Evolutionary conservation across 2,113 vertebrate genomes (phyloP).

Genomic region (Chiloscyllium plagiosum): DNA sequence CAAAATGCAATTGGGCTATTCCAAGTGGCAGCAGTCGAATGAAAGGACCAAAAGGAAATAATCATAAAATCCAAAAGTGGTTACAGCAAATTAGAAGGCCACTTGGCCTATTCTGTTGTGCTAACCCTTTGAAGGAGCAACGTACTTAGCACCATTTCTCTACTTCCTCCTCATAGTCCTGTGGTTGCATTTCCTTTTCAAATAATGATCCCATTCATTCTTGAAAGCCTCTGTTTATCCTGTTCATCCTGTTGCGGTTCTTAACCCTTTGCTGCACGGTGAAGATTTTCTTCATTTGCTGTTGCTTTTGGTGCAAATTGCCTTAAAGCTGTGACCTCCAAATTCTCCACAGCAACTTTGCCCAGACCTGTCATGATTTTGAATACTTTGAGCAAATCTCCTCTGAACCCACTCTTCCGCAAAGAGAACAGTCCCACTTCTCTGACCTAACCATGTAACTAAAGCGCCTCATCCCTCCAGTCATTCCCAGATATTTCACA

Average conservation of each 20-base stretch:
- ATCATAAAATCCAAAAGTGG: background rate
- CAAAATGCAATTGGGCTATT: background rate
- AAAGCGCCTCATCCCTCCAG: background rate
- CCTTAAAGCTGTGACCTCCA: background rate
- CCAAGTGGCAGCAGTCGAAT: background rate
- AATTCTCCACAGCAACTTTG: background rate
- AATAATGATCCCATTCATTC: background rate
- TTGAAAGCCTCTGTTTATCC: background rate
- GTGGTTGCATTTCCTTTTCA: background rate
- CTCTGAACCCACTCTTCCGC: background rate
- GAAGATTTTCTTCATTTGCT: background rate
- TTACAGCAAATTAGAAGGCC: background rate
- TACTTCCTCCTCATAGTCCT: background rate
- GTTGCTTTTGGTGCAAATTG: background rate
- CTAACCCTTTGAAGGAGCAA: background rate
- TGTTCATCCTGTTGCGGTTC: no score
- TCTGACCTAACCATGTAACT: background rate
- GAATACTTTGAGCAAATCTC: background rate
- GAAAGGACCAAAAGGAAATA: background rate
- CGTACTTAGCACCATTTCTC: background rate
- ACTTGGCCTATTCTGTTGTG: background rate
- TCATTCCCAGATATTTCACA: background rate
- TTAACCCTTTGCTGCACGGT: background rate
- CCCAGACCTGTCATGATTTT: background rate
- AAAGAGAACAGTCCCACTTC: background rate